Percentiles rank a stretch among this genome's conserved stretches.
Conservation (phyloP, 2,113 vertebrate genomes). For the Prochilodus magdalenae region DNA sequence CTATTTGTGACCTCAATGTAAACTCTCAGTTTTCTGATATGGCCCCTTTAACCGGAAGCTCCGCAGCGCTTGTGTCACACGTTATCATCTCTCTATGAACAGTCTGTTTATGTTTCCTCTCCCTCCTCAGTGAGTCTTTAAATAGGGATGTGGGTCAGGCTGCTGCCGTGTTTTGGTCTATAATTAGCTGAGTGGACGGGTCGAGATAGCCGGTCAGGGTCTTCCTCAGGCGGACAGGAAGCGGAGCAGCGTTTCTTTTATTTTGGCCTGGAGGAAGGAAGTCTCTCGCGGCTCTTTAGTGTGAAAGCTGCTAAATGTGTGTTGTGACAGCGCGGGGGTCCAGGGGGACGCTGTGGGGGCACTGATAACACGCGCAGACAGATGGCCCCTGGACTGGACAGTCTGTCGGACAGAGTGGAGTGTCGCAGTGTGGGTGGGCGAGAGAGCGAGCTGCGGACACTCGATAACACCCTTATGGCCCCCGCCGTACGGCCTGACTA, state of each 20-base stretch:
- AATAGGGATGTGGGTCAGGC: slow-evolving; percentile 69
- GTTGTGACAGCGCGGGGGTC: slow-evolving; percentile 75
- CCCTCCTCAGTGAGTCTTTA: slow-evolving; percentile 25
- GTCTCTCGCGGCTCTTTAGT: slow-evolving; percentile 69
- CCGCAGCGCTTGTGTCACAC: too few species aligned
- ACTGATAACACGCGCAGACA: slow-evolving; percentile 34
- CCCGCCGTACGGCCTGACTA: too few species aligned
- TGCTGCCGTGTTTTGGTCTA: slow-evolving; percentile 64
- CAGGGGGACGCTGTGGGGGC: slow-evolving; percentile 57
- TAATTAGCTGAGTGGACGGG: slow-evolving; percentile 68
- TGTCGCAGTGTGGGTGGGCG: slow-evolving; percentile 25
- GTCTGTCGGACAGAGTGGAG: slow-evolving; percentile 2
- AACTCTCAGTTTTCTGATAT: too few species aligned
- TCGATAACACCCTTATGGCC: too few species aligned
- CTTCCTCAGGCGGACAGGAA: slow-evolving; percentile 50
- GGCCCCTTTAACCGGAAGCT: too few species aligned
- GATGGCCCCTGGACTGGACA: slow-evolving; percentile 26
- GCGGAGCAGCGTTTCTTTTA: slow-evolving; percentile 27
- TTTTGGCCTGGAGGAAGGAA: slow-evolving; percentile 61
- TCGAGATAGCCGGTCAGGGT: slow-evolving; percentile 53
- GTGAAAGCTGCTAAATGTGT: slow-evolving; percentile 74
- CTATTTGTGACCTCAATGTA: too few species aligned
- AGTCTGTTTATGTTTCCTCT: slow-evolving; percentile 39
- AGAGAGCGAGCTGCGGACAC: not conserved
- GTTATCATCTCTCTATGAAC: too few species aligned